Percentiles rank a stretch among this genome's conserved stretches.
These are phyloP conservation scores for Sebastes taczanowskii DNA, from an alignment of 2,797 vertebrate species.

Conservation along the genomic window DNA sequence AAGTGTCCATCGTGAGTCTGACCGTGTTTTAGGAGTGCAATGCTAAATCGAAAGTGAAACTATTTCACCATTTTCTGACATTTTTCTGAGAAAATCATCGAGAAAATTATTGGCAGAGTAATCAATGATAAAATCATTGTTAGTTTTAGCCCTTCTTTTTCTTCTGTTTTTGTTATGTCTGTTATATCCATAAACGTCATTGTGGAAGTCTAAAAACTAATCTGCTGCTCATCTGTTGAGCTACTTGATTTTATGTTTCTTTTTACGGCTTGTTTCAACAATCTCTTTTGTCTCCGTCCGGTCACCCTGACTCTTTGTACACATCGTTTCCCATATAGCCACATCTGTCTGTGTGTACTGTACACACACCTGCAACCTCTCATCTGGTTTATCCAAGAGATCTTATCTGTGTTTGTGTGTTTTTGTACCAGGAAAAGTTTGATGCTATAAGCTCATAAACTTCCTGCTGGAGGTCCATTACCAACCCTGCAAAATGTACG, in stretches of 20 bases:
- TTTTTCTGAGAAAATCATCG: background rate
- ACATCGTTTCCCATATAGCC: background rate
- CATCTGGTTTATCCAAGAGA: background rate
- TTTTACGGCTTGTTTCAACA: background rate
- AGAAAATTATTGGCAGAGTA: background rate
- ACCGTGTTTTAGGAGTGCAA: background rate
- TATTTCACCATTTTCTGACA: background rate
- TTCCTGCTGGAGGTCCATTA: background rate
- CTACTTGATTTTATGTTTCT: background rate
- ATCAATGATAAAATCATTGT: background rate
- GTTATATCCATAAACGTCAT: background rate
- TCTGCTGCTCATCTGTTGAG: background rate
- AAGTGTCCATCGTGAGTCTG: background rate
- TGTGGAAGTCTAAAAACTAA: background rate
- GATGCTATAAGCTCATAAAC: conserved; percentile 13
- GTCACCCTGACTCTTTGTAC: background rate
- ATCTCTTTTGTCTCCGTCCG: background rate
- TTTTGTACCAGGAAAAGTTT: conserved; percentile 5
- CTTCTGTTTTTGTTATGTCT: background rate
- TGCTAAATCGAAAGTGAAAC: background rate
- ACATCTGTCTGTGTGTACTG: background rate
- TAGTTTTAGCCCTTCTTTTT: background rate
- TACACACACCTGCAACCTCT: conserved; percentile 9
- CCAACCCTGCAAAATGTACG: conserved; percentile 15
- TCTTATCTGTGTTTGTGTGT: conserved; percentile 12